phyloP scores from a whole-genome alignment of 2,113 vertebrate species.

The Reinhardtius hippoglossoides region DNA sequence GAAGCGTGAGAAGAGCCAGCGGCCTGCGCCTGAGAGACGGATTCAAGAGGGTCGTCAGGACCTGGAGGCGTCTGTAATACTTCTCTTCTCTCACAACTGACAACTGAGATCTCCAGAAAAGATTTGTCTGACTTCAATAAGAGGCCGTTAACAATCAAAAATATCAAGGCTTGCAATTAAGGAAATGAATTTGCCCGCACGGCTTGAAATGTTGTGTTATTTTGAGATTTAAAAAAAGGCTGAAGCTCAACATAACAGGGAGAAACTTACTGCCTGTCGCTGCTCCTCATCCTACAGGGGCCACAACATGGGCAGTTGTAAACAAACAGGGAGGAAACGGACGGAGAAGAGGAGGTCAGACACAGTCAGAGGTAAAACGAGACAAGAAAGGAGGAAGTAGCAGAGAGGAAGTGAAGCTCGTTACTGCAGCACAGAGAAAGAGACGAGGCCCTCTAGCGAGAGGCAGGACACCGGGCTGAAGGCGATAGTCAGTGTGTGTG shows the following conservation, averaged over 20 bases:
- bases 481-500: not conserved
- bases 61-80: no score
- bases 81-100: not conserved
- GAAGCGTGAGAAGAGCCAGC: constrained; percentile 88
- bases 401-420: constrained; percentile 21
- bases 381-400: constrained; percentile 23
- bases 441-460: constrained; percentile 63
- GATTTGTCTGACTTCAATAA: no score
- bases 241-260: constrained; percentile 4
- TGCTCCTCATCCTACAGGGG: constrained; percentile 93
- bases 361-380: constrained; percentile 19
- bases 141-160: no score
- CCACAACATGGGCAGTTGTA: constrained; percentile 25
- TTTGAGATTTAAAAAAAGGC: not conserved
- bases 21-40: constrained; percentile 87
- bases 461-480: constrained; percentile 22
- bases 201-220: not conserved
- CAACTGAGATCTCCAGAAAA: constrained; percentile 12
- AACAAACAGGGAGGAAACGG: constrained; percentile 50
- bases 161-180: no score
- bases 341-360: constrained; percentile 63
- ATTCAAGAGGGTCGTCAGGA: not conserved
- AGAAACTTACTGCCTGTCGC: constrained; percentile 96
- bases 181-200: no score
- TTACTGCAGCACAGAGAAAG: constrained; percentile 30